Percentiles rank a stretch among this genome's conserved stretches.
These are phyloP conservation scores for Catharus ustulatus DNA, from an alignment of 2,797 vertebrate species.

Conservation along the genomic window DNA sequence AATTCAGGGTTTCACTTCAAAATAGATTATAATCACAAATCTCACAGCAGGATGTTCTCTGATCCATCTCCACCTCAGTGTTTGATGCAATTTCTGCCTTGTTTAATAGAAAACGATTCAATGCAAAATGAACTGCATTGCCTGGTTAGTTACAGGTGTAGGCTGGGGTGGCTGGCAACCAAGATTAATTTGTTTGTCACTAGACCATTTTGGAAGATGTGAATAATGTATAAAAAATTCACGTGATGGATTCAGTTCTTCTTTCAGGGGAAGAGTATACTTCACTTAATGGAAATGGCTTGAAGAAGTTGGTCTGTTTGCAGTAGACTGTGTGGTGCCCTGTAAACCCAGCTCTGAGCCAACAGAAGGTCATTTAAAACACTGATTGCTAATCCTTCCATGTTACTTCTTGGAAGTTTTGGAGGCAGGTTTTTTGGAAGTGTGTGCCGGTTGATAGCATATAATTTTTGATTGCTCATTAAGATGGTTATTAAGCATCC, in stretches of 20 bases:
- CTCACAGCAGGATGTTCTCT: not conserved
- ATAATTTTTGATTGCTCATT: slow-evolving; percentile 64
- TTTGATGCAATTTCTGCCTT: not conserved
- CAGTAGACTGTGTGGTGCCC: not conserved
- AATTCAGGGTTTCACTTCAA: not conserved
- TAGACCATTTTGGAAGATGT: not conserved
- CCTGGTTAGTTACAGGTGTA: not conserved
- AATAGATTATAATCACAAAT: not conserved
- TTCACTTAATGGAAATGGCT: not conserved
- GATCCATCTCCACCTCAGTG: not conserved
- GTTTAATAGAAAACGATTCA: not conserved
- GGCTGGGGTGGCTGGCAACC: not conserved
- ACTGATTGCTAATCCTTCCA: not conserved
- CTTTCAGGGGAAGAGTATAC: not conserved
- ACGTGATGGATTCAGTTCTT: not conserved
- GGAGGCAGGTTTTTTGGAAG: slow-evolving; percentile 11
- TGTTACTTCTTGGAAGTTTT: slow-evolving; percentile 46
- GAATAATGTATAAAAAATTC: not conserved
- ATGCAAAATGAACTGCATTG: not conserved
- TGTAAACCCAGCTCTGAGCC: not conserved
- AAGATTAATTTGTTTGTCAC: not conserved
- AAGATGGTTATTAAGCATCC: slow-evolving; percentile 61
- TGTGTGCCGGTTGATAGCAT: slow-evolving; percentile 15
- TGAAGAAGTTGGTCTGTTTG: not conserved
- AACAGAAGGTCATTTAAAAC: not conserved